A percentile compares a stretch with the other conserved stretches of the same genome.
Conservation (phyloP, 2,888 invertebrate genomes). For the Rhimphoctona megacephalus region DNA sequence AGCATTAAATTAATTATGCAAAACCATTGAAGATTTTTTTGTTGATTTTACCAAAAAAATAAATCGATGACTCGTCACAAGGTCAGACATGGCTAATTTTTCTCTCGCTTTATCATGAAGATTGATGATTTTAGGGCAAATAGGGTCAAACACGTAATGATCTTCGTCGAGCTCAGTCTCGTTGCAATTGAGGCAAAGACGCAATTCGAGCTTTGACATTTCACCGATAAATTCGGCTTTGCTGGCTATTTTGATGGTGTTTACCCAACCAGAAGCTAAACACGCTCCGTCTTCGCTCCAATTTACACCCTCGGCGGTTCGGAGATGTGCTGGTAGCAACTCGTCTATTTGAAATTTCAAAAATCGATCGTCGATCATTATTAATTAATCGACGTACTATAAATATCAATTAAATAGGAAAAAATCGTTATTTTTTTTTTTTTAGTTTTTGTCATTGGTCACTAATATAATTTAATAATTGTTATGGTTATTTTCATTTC, state of each 20-base stretch:
- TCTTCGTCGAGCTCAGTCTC: constrained; percentile 78
- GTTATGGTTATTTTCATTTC: not conserved
- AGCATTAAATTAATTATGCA: not conserved
- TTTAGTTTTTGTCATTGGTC: not conserved
- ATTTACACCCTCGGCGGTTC: constrained; percentile 88
- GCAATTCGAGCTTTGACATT: constrained; percentile 85
- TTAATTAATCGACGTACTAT: not conserved
- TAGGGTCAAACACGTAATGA: constrained; percentile 86
- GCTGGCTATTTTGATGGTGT: constrained; percentile 89
- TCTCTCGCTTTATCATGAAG: constrained; percentile 87
- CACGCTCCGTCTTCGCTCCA: constrained; percentile 85
- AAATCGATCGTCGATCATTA: not conserved
- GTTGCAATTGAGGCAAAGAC: constrained; percentile 83
- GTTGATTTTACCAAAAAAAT: constrained; percentile 86
- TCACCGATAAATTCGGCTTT: constrained; percentile 85
- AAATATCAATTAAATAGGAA: too few relatives aligned
- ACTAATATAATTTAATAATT: not conserved
- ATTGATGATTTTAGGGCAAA: constrained; percentile 88
- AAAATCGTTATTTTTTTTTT: not conserved
- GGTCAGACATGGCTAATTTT: constrained; percentile 86
- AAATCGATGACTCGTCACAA: constrained; percentile 86
- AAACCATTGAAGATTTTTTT: not conserved
- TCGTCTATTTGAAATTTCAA: constrained; percentile 86
- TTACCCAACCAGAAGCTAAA: constrained; percentile 92
- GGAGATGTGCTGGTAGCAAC: constrained; percentile 90